phyloP scores from a whole-genome alignment of 1,140 invertebrate genomes.

The Harlomillsia oculata region DNA sequence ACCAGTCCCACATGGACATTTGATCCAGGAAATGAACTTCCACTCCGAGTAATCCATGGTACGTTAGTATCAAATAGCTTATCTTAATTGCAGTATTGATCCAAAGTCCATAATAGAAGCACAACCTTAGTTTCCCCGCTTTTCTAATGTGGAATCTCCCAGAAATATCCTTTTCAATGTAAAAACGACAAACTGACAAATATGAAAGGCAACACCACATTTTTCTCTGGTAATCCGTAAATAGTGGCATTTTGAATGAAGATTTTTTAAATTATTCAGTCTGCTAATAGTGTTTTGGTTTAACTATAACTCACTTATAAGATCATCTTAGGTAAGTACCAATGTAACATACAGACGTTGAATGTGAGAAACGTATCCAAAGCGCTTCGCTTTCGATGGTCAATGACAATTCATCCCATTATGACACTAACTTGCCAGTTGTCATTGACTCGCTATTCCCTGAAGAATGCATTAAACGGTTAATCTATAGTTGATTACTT shows the following conservation, averaged over 20 bases:
- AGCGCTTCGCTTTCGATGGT: too few species aligned
- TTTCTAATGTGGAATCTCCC: background rate
- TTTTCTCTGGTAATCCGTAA: background rate
- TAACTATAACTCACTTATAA: too few species aligned
- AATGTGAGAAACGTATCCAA: too few species aligned
- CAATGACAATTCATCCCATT: too few species aligned
- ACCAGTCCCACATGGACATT: constrained; percentile 22
- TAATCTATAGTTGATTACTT: too few species aligned
- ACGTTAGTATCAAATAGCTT: constrained; percentile 6
- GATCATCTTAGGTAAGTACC: too few species aligned
- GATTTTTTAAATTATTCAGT: background rate
- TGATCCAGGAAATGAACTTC: constrained; percentile 24
- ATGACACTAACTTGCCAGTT: too few species aligned
- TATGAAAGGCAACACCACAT: background rate
- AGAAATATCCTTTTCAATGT: background rate
- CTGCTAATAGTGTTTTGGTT: too few species aligned
- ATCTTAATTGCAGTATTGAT: constrained; percentile 14
- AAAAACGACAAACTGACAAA: background rate
- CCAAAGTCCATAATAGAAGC: constrained; percentile 15
- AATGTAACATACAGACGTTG: too few species aligned
- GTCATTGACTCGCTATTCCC: too few species aligned
- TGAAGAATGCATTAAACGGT: too few species aligned
- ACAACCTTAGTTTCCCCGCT: background rate
- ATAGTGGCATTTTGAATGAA: background rate
- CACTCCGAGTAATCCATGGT: constrained; percentile 5